phyloP scores from a whole-genome alignment of 1,140 invertebrate genomes.

The Papilio helenus region DNA sequence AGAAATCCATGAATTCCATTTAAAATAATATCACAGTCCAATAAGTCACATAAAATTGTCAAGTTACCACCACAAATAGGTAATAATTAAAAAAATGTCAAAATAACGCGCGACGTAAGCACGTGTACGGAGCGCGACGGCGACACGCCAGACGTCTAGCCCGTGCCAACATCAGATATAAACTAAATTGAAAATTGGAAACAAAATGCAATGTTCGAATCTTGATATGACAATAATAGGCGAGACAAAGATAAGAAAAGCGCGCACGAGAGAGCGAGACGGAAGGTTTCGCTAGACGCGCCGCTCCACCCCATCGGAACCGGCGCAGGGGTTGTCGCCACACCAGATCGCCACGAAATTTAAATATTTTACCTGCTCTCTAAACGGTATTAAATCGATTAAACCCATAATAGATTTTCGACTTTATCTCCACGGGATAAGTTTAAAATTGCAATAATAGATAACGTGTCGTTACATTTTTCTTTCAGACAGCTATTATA shows the following conservation, averaged over 20 bases:
- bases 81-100: constrained; percentile 47
- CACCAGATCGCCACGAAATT: constrained; percentile 73
- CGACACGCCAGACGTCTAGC: constrained; percentile 71
- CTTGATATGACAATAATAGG: constrained; percentile 81
- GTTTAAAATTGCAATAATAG: constrained; percentile 47
- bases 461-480: constrained; percentile 54
- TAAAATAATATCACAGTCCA: constrained; percentile 51
- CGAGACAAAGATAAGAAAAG: constrained; percentile 68
- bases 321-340: constrained; percentile 77
- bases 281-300: constrained; percentile 58
- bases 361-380: constrained; percentile 74
- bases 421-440: constrained; percentile 54
- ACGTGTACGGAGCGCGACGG: constrained; percentile 66
- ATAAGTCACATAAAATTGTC: constrained; percentile 46
- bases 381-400: constrained; percentile 54
- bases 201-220: constrained; percentile 81
- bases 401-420: constrained; percentile 55
- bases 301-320: constrained; percentile 72
- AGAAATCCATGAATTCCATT: constrained; percentile 76
- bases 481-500: constrained; percentile 53
- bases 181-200: constrained; percentile 82
- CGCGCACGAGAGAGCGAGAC: constrained; percentile 56
- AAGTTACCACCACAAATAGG: constrained; percentile 6
- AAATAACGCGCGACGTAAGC: constrained; percentile 57
- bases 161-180: constrained; percentile 78